Percentiles rank a stretch among this genome's conserved stretches.
Conservation (phyloP, 1,140 invertebrate genomes). For the Drosophila rhopaloa region DNA sequence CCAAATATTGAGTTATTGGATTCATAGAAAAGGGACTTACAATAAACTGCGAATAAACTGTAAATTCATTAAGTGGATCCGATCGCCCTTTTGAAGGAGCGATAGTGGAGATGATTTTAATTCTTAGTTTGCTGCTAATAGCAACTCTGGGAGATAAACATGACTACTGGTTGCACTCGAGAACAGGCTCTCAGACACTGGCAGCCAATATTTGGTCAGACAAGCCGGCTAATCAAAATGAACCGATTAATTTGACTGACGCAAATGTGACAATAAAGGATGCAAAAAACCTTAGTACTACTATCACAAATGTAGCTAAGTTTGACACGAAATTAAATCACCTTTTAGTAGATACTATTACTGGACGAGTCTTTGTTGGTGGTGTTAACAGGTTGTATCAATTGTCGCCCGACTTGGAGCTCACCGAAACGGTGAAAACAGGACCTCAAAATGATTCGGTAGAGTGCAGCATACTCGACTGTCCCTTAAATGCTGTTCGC, state of each 20-base stretch:
- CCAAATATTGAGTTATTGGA: background rate
- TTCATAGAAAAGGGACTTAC: conserved; percentile 7
- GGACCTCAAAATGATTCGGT: conserved; percentile 96
- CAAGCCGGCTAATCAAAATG: conserved; percentile 8
- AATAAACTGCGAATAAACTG: background rate
- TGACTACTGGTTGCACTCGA: conserved; percentile 8
- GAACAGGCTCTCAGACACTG: conserved; percentile 8
- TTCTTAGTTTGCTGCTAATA: conserved; percentile 57
- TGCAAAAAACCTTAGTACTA: conserved; percentile 45
- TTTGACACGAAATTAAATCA: conserved; percentile 88
- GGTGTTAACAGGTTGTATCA: conserved; percentile 97
- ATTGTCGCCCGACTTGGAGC: conserved; percentile 93
- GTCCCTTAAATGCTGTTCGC: conserved; percentile 89
- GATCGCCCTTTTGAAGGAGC: conserved; percentile 27
- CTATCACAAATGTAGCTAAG: conserved; percentile 72
- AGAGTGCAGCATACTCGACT: conserved; percentile 94
- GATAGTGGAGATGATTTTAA: conserved; percentile 60
- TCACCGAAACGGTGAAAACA: conserved; percentile 91
- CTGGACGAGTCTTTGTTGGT: conserved; percentile 95
- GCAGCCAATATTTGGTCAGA: conserved; percentile 21
- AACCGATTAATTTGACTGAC: conserved; percentile 28
- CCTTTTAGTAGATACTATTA: conserved; percentile 95
- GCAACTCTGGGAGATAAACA: conserved; percentile 35
- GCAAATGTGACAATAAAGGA: conserved; percentile 38
- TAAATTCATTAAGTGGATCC: background rate